These are phyloP conservation scores for Octonoba sinensis DNA, from an alignment of 2,888 invertebrate species.

Conservation along the genomic window DNA sequence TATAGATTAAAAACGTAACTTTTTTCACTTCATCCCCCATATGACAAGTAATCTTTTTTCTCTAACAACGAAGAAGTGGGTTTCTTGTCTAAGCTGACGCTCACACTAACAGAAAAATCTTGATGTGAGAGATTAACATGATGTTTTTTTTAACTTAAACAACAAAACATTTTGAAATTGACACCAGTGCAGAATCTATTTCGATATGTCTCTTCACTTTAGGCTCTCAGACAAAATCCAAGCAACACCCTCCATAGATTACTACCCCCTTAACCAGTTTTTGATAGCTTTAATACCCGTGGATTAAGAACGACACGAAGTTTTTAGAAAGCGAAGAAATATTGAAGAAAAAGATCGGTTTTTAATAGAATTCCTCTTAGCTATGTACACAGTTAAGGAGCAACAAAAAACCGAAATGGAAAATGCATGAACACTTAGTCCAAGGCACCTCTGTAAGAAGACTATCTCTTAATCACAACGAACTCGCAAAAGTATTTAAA, in stretches of 20 bases:
- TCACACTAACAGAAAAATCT: neutral
- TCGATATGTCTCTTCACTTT: neutral
- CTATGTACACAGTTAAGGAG: conserved; percentile 31
- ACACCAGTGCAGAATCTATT: too few relatives aligned
- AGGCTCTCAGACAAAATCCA: neutral
- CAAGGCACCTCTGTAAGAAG: conserved; percentile 15
- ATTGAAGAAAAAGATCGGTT: conserved; percentile 22
- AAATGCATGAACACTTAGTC: conserved; percentile 13
- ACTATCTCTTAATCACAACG: conserved; percentile 44
- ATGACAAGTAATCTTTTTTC: too few relatives aligned
- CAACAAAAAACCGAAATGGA: conserved; percentile 13
- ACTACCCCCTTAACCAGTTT: neutral
- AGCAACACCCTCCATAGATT: conserved; percentile 3
- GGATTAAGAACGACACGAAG: conserved; percentile 7
- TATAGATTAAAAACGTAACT: too few relatives aligned
- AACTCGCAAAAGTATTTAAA: conserved; percentile 50
- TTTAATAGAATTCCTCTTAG: conserved; percentile 32
- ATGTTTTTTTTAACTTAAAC: neutral
- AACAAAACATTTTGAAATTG: neutral
- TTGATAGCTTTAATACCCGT: conserved; percentile 12
- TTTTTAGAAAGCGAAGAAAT: conserved; percentile 21
- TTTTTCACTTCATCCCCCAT: too few relatives aligned
- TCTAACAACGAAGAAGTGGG: too few relatives aligned
- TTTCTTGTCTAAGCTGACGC: too few relatives aligned
- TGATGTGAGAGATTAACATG: neutral